phyloP scores from a whole-genome alignment of 2,113 vertebrate genomes.

The Rhinichthys klamathensis region DNA sequence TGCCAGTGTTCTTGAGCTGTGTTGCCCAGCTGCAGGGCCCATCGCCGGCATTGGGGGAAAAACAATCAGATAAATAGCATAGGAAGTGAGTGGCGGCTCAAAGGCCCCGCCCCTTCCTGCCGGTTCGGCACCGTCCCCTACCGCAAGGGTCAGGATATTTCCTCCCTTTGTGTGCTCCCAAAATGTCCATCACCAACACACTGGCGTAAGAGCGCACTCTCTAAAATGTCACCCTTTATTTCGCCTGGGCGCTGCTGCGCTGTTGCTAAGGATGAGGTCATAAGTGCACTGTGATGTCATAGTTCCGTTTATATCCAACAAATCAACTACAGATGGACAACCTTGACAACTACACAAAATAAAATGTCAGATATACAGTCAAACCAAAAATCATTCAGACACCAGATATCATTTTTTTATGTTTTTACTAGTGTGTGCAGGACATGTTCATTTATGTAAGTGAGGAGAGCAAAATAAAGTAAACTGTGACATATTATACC shows the following conservation, averaged over 20 bases:
- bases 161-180: slow-evolving; percentile 78
- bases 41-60: slow-evolving; percentile 28
- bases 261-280: slow-evolving; percentile 44
- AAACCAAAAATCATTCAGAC: no score
- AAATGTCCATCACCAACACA: slow-evolving; percentile 59
- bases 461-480: no score
- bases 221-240: slow-evolving; percentile 32
- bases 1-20: slow-evolving; percentile 59
- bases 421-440: no score
- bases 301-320: neutral
- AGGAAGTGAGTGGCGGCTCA: slow-evolving; percentile 64
- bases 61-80: slow-evolving; percentile 73
- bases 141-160: slow-evolving; percentile 59
- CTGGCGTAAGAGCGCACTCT: neutral
- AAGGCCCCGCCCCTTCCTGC: slow-evolving; percentile 74
- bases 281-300: slow-evolving; percentile 6
- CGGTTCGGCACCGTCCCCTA: slow-evolving; percentile 42
- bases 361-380: no score
- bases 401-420: no score
- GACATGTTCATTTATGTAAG: no score
- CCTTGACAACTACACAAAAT: no score
- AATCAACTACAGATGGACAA: neutral
- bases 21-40: slow-evolving; percentile 64
- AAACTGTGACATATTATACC: no score
- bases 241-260: slow-evolving; percentile 36